Evolutionary conservation across 1,140 invertebrate genomes (phyloP).

Genomic region (Mactra quadrangularis): DNA sequence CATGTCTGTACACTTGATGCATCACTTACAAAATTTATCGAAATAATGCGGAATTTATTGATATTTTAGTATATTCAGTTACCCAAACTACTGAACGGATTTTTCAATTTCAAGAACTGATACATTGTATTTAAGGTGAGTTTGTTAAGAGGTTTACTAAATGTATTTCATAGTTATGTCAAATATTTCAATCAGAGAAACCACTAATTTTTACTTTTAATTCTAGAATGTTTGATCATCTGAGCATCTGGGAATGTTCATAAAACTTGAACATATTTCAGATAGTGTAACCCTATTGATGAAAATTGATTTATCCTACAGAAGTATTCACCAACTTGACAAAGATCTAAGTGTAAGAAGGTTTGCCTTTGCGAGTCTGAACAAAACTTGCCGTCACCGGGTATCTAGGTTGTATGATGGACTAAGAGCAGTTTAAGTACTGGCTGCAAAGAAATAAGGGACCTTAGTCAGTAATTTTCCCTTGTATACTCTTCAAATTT

Average conservation of each 20-base stretch:
- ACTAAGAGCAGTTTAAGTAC: neutral
- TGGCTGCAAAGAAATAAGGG: too few species aligned
- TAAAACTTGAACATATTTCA: constrained; percentile 23
- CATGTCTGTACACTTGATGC: too few species aligned
- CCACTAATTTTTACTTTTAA: constrained; percentile 26
- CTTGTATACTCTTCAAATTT: too few species aligned
- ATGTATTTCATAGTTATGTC: constrained; percentile 35
- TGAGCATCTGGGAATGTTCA: constrained; percentile 10
- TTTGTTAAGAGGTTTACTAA: constrained; percentile 36
- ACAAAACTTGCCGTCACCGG: neutral
- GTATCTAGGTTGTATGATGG: neutral
- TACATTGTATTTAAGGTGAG: too few species aligned
- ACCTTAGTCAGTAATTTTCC: too few species aligned
- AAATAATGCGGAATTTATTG: too few species aligned
- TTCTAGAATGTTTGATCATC: constrained; percentile 24
- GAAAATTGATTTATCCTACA: constrained; percentile 1
- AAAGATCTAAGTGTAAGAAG: neutral
- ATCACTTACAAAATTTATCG: too few species aligned
- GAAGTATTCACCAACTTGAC: neutral
- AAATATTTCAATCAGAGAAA: constrained; percentile 30
- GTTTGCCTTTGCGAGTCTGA: neutral
- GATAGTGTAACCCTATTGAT: constrained; percentile 3
- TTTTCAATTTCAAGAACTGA: too few species aligned
- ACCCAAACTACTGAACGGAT: too few species aligned
- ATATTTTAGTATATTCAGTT: too few species aligned